Evolutionary conservation across 1,140 invertebrate genomes (phyloP), one percentile per base, ranked within the genome.

Genomic region (Drosophila littoralis): DNA sequence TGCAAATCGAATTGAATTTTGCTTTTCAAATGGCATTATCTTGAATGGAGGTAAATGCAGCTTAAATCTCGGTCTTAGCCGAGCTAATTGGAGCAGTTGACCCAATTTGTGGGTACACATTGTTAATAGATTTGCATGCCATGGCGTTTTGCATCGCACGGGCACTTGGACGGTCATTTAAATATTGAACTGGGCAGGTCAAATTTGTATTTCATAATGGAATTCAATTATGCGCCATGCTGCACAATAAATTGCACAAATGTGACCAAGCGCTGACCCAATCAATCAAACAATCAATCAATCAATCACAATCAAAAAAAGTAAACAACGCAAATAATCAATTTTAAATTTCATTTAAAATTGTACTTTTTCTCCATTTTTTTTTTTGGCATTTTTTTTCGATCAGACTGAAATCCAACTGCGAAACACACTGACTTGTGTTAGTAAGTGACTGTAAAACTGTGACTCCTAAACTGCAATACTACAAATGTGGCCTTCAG

Each of bases 161-260:
- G 5, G 17, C 17, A 22, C 22, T 55, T 40, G 8, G 38, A 12
- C 13, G 10, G n/a, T 32, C 22, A 17, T 35, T 43, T 33, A 45
- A 35, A 35, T 46, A 35, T 12, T 17, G 32, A 10, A 35, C 33
- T 35, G 32, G 50, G 1, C 50, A 13, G 50, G 7, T 40, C 36
- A 40, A 40, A 54, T 36, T 52, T 67, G 64, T 42, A 58, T 60
- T 59, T 59, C 48, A 52, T 61, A 77, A 64, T 63, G 74, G 70
- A 74, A 58, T 74, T 77, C 70, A 77, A 77, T 77, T 67, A 76
- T 60, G n/a, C 36, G 43, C 55, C 12, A 15, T 33, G 42, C 33
- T 54, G 75, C 45, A 15, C 71, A 69, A 74, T 69, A 68, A 83
- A 79, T 77, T 65, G 2, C 50, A 63, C 17, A 65, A 71, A 50